Evolutionary conservation across 2,888 invertebrate species (phyloP), one percentile per base, ranked within the genome.

Genomic region (Drosophila pseudotakahashii): DNA sequence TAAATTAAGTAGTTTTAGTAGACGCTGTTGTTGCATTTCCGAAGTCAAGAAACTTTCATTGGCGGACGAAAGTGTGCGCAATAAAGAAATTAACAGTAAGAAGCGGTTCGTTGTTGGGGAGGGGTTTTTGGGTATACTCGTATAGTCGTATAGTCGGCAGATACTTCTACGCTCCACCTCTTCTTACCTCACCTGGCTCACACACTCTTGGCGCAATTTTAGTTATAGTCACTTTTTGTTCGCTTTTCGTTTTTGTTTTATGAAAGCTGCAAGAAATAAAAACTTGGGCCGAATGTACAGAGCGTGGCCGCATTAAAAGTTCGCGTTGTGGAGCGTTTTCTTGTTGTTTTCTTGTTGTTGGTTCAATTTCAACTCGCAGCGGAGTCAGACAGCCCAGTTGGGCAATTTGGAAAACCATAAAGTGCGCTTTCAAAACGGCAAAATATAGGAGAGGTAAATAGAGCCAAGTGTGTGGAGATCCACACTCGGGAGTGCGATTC

Each of bases 1-100:
- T 86, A 86, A 81, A 86, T 86, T 83, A 86, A 73, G 69, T 77
- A 71, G 77, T 66, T 77, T 53, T 10, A 34, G 32, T 11, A 16
- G 47, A 6, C 14, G 47, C 69, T 60, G 58, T 55, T 81, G 84
- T 45, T 76, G 71, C 72, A 30, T 54, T 52, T 57, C 66, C 64
- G 60, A 68, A 75, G 73, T 72, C 74, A 83, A 81, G 79, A 84
- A 82, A 87, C 84, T 82, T 82, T 82, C 87, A 73, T 82, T 82
- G 58, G 63, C 75, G 81, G 87, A 84, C 87, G 81, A 87, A 82
- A 87, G 81, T 87, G 74, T 67, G 54, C 53, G 77, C 77, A 71
- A 72, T 75, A 75, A 78, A 81, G 75, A 84, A 81, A 84, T 74
- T 67, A 81, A 86, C 72, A 80, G 76, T 71, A 68, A 80, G 59